Evolutionary conservation across 2,888 invertebrate species (phyloP).

Genomic region (Rhagonycha lutea): DNA sequence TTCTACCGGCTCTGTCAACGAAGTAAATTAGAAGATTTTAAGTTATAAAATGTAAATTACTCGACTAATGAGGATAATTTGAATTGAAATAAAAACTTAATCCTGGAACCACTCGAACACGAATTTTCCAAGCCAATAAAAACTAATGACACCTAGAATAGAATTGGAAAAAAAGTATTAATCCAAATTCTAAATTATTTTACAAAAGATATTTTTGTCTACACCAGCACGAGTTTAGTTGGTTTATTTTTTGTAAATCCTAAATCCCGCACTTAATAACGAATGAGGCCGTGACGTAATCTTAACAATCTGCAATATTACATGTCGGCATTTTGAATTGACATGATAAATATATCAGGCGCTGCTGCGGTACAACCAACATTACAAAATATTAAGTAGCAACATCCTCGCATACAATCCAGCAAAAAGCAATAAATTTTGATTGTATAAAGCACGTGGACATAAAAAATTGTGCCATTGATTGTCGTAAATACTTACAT

Average conservation of each 20-base stretch:
- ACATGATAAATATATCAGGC: not conserved
- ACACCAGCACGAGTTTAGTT: not conserved
- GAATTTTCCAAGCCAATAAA: too few species aligned
- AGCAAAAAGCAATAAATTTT: conserved; percentile 10
- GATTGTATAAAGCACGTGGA: conserved; percentile 6
- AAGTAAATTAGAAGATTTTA: too few species aligned
- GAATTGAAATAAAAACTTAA: too few species aligned
- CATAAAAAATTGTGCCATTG: conserved; percentile 1
- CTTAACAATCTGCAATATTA: not conserved
- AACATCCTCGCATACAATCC: conserved; percentile 1
- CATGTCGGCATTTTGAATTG: not conserved
- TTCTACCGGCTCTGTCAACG: too few species aligned
- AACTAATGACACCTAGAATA: too few species aligned
- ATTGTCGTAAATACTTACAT: conserved; percentile 13
- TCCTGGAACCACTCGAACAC: too few species aligned
- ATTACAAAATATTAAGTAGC: not conserved
- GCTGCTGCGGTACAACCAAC: not conserved
- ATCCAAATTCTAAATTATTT: not conserved
- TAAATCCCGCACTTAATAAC: not conserved
- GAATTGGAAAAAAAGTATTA: not conserved
- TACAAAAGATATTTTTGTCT: not conserved
- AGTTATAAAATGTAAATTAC: too few species aligned
- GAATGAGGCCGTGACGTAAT: not conserved
- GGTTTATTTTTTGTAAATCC: not conserved
- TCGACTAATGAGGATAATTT: too few species aligned